Percentiles rank a stretch among this genome's conserved stretches.
phyloP scores from a whole-genome alignment of 2,113 vertebrate genomes.

The Alosa alosa region DNA sequence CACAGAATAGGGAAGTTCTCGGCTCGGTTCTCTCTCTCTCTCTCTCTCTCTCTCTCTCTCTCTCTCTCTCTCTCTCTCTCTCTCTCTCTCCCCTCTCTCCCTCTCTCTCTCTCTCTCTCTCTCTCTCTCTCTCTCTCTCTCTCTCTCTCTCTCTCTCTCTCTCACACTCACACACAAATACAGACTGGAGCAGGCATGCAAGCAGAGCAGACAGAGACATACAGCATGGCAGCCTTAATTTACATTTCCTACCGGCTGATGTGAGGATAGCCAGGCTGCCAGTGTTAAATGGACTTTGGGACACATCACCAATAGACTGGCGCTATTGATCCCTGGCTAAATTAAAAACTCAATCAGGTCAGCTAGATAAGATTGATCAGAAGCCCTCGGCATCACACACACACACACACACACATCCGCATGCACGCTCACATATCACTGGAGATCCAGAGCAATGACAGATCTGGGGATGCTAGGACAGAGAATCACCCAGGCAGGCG shows the following conservation, averaged over 20 bases:
- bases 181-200: neutral
- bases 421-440: neutral
- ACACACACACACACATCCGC: neutral
- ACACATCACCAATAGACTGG: constrained; percentile 14
- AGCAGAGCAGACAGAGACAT: neutral
- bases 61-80: too few relatives aligned
- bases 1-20: neutral
- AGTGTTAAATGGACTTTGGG: constrained; percentile 10
- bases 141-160: too few relatives aligned
- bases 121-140: too few relatives aligned
- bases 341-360: constrained; percentile 21
- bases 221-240: neutral
- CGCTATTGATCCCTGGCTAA: constrained; percentile 10
- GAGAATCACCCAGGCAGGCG: neutral
- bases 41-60: too few relatives aligned
- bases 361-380: constrained; percentile 19
- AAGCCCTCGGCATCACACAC: neutral
- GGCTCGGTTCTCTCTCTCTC: too few relatives aligned
- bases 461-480: neutral
- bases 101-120: too few relatives aligned
- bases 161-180: too few relatives aligned
- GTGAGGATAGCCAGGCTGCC: neutral
- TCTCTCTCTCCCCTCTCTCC: too few relatives aligned
- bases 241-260: constrained; percentile 2
- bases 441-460: neutral